phyloP scores from a whole-genome alignment of 2,888 invertebrate species.

The Eledone cirrhosa region DNA sequence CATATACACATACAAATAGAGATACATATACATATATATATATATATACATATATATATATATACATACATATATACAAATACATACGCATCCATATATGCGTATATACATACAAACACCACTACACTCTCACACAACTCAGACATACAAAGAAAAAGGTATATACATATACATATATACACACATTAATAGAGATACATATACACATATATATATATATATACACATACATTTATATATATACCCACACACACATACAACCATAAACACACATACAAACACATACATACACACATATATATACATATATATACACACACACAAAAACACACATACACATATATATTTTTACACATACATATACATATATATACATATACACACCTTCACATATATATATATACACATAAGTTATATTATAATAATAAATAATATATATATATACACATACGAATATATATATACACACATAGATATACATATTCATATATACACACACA shows the following conservation, averaged over 20 bases:
- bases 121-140: no score
- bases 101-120: no score
- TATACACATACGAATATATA: background rate
- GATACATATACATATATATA: no score
- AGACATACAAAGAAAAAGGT: background rate
- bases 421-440: no score
- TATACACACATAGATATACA: background rate
- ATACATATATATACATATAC: background rate
- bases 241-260: no score
- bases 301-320: background rate
- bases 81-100: background rate
- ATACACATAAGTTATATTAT: no score
- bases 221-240: no score
- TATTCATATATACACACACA: background rate
- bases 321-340: background rate
- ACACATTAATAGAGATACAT: no score
- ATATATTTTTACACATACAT: no score
- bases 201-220: no score
- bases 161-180: background rate
- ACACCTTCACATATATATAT: background rate
- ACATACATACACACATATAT: background rate
- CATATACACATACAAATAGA: background rate
- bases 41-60: slow-evolving; percentile 2
- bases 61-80: background rate
- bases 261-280: background rate